Percentiles rank a stretch among this genome's conserved stretches.
These are phyloP conservation scores for Macrophya alboannulata DNA, from an alignment of 2,888 invertebrate species.

Conservation along the genomic window DNA sequence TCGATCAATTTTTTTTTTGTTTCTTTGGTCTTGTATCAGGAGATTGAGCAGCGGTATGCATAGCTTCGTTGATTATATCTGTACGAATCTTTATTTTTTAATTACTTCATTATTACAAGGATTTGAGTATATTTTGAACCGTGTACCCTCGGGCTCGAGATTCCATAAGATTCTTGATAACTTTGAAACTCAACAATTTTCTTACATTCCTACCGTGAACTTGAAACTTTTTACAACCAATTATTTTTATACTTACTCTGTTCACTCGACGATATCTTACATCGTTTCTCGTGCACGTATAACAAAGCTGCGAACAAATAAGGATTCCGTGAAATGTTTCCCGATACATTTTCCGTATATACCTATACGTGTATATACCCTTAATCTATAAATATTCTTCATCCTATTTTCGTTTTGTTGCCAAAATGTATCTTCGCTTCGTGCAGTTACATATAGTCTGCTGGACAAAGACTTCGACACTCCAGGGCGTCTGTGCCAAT, in stretches of 20 bases:
- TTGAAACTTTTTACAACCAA: slow-evolving; percentile 42
- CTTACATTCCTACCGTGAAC: neutral
- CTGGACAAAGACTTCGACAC: slow-evolving; percentile 33
- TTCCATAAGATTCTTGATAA: slow-evolving; percentile 29
- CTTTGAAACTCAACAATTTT: neutral
- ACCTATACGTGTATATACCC: neutral
- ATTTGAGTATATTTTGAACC: neutral
- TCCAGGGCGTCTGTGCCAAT: slow-evolving; percentile 14
- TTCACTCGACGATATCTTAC: slow-evolving; percentile 27
- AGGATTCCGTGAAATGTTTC: slow-evolving; percentile 20
- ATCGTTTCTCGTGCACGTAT: neutral
- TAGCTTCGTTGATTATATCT: neutral
- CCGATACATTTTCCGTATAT: slow-evolving; percentile 15
- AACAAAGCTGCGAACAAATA: neutral
- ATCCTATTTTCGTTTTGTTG: neutral
- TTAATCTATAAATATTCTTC: neutral
- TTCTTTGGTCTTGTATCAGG: neutral
- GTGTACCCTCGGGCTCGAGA: neutral
- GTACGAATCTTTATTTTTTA: neutral
- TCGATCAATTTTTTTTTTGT: neutral
- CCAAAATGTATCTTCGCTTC: neutral
- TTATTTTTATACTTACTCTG: slow-evolving; percentile 16
- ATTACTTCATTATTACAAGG: neutral
- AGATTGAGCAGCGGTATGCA: no score
- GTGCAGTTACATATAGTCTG: neutral